These are phyloP conservation scores for Teinopalpus imperialis DNA, from an alignment of 2,888 invertebrate species.

Conservation along the genomic window DNA sequence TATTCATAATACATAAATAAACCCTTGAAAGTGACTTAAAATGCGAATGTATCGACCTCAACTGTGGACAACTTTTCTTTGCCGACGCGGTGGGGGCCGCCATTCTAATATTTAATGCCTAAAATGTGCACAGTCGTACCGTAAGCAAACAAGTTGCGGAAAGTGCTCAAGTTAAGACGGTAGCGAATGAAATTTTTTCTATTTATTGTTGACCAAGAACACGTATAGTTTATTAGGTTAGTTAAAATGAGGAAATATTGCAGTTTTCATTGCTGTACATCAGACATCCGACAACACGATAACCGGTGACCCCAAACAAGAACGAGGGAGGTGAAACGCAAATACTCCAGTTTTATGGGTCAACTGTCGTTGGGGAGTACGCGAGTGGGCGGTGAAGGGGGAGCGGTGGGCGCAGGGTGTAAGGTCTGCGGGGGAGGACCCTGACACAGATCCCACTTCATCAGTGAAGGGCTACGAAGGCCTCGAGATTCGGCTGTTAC, in stretches of 20 bases:
- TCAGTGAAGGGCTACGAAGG: slow-evolving; percentile 67
- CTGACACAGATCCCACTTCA: slow-evolving; percentile 78
- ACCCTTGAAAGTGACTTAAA: slow-evolving; percentile 48
- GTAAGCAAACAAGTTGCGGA: slow-evolving; percentile 12
- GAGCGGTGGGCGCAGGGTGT: slow-evolving; percentile 58
- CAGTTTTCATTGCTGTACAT: slow-evolving; percentile 12
- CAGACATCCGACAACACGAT: slow-evolving; percentile 30
- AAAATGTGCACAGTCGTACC: slow-evolving; percentile 10
- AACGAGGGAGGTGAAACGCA: slow-evolving; percentile 60
- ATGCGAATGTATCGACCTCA: slow-evolving; percentile 54
- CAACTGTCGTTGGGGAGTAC: slow-evolving; percentile 55
- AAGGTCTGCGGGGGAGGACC: slow-evolving; percentile 71
- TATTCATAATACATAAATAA: slow-evolving; percentile 34
- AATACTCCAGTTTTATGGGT: slow-evolving; percentile 73
- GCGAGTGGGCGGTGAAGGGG: slow-evolving; percentile 47
- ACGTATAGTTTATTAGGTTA: slow-evolving; percentile 13
- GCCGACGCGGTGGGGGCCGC: slow-evolving; percentile 42
- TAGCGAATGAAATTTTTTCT: neutral
- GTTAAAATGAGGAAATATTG: slow-evolving; percentile 12
- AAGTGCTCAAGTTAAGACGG: slow-evolving; percentile 6
- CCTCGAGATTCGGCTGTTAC: slow-evolving; percentile 71
- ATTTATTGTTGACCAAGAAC: slow-evolving; percentile 6
- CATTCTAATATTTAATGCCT: slow-evolving; percentile 43
- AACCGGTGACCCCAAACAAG: slow-evolving; percentile 54
- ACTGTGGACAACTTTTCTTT: slow-evolving; percentile 55